Conservation (phyloP, 2,797 vertebrate genomes). For the Phaenicophaeus curvirostris region DNA sequence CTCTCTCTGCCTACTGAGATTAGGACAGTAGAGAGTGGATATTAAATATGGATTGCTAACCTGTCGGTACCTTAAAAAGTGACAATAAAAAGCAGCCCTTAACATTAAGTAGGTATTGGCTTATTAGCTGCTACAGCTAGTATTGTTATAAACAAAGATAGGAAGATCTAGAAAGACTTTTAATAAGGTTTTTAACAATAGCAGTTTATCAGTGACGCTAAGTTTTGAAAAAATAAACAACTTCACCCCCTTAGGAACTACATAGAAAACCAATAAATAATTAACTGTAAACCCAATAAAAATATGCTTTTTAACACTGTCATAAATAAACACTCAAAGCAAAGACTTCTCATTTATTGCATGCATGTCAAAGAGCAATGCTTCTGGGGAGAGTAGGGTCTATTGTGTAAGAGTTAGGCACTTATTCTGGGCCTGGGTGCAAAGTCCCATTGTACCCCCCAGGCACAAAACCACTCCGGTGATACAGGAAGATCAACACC, state of each 20-base stretch:
- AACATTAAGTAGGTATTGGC: neutral
- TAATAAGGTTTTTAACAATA: neutral
- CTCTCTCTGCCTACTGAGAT: neutral
- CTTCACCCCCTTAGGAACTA: neutral
- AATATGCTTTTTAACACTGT: neutral
- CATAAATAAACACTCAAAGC: neutral
- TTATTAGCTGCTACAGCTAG: neutral
- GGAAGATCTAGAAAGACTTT: neutral
- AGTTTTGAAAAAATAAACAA: neutral
- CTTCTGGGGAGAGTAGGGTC: neutral
- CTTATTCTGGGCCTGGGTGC: neutral
- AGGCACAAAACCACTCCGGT: neutral
- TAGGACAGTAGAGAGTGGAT: neutral
- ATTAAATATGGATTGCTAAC: neutral
- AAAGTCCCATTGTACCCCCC: neutral
- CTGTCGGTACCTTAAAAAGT: neutral
- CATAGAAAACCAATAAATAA: neutral
- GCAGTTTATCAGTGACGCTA: neutral
- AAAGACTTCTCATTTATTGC: neutral
- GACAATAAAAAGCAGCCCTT: neutral
- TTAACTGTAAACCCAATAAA: neutral
- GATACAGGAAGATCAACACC: neutral
- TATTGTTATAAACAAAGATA: neutral
- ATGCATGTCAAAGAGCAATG: neutral
- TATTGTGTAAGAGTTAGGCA: fast-evolving